These are phyloP conservation scores for Chloroclysta siterata DNA, from an alignment of 2,888 invertebrate genomes.

Conservation along the genomic window DNA sequence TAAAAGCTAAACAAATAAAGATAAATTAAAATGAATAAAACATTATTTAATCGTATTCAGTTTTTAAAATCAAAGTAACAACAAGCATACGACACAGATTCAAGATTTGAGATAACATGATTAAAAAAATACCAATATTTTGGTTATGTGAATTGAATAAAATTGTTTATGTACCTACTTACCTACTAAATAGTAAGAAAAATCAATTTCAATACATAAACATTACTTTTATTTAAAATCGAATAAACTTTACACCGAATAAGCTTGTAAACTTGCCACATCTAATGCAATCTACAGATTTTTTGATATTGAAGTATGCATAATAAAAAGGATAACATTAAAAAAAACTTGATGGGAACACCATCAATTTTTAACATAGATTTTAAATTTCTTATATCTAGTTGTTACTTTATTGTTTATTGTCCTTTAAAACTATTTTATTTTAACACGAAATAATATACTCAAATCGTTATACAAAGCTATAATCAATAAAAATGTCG, in stretches of 20 bases:
- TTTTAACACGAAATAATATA: neutral
- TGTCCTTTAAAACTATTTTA: neutral
- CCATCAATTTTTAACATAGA: neutral
- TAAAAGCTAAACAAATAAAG: neutral
- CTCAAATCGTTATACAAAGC: neutral
- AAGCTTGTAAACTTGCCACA: neutral
- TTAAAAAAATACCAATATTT: neutral
- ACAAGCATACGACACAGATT: neutral
- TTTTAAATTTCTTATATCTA: neutral
- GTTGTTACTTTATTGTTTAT: neutral
- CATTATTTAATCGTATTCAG: neutral
- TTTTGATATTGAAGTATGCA: too few species aligned
- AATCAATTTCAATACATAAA: neutral
- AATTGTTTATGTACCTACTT: neutral
- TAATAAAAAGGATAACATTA: neutral
- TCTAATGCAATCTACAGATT: too few species aligned
- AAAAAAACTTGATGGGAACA: neutral
- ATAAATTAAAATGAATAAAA: neutral
- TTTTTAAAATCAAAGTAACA: neutral
- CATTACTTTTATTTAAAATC: neutral
- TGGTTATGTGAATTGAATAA: neutral
- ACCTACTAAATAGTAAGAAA: neutral
- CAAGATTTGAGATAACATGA: neutral
- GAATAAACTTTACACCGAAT: neutral
- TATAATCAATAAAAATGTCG: neutral